Evolutionary conservation across 2,888 invertebrate species (phyloP).

Genomic region (Nipponacmea schrenckii): DNA sequence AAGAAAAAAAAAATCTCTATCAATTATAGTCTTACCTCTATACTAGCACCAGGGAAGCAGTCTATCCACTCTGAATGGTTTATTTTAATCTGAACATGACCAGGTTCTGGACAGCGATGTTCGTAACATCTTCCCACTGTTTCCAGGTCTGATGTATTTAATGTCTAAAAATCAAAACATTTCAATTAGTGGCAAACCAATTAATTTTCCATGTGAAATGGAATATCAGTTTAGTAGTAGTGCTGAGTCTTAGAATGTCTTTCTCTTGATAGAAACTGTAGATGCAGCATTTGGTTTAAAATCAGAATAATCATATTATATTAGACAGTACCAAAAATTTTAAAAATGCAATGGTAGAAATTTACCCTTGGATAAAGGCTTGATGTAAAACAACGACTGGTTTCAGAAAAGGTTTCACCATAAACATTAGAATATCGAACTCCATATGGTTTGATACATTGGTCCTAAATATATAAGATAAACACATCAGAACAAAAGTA

Average conservation of each 20-base stretch:
- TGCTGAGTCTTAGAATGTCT: too few species aligned
- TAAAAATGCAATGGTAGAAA: too few species aligned
- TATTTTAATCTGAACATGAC: constrained; percentile 5
- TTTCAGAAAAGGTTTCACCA: constrained; percentile 1
- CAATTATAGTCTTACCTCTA: neutral
- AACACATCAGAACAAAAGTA: too few species aligned
- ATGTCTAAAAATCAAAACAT: neutral
- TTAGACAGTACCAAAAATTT: too few species aligned
- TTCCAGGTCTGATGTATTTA: neutral
- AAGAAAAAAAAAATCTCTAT: too few species aligned
- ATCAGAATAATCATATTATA: too few species aligned
- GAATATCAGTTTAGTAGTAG: too few species aligned
- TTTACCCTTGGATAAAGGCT: constrained; percentile 3
- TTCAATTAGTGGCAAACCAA: too few species aligned
- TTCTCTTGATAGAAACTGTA: too few species aligned
- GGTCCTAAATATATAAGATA: neutral
- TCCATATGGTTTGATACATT: neutral
- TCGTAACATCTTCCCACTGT: neutral
- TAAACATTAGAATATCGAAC: constrained; percentile 3
- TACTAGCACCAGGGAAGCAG: neutral
- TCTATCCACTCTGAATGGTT: neutral
- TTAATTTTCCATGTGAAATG: too few species aligned
- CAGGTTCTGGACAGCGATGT: neutral
- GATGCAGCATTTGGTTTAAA: too few species aligned
- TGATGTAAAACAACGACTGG: neutral